A percentile compares a stretch with the other conserved stretches of the same genome.
Evolutionary conservation across 2,797 vertebrate species (phyloP).

Genomic region (Darevskia nairensis): DNA sequence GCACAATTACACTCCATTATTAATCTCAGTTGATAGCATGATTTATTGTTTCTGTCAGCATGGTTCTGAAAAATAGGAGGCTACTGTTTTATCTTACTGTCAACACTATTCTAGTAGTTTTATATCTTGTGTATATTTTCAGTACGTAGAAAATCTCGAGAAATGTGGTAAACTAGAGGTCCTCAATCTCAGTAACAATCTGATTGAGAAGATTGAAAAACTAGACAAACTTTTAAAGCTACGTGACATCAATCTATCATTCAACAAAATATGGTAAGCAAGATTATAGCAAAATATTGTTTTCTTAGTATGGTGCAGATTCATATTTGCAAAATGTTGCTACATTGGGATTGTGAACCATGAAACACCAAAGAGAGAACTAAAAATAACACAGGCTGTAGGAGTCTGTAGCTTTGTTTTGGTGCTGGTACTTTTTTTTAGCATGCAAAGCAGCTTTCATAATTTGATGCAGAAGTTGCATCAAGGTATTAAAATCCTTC

Average conservation of each 20-base stretch:
- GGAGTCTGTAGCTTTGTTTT: neutral
- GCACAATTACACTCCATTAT: neutral
- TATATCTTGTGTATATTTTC: slow-evolving; percentile 36
- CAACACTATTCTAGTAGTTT: neutral
- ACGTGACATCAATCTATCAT: slow-evolving; percentile 84
- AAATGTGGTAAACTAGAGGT: slow-evolving; percentile 82
- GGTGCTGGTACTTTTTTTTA: neutral
- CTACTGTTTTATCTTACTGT: neutral
- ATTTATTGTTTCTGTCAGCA: neutral
- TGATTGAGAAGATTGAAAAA: slow-evolving; percentile 87
- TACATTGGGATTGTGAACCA: neutral
- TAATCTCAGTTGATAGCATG: neutral
- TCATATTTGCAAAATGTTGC: slow-evolving; percentile 20
- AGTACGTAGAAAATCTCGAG: slow-evolving; percentile 89
- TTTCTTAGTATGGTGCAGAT: too few species aligned
- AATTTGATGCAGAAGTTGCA: neutral
- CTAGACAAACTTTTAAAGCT: slow-evolving; percentile 81
- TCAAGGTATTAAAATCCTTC: neutral
- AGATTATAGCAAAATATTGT: neutral
- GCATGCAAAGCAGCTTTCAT: neutral
- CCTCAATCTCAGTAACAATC: slow-evolving; percentile 84
- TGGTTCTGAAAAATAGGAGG: slow-evolving; percentile 19
- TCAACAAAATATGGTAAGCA: slow-evolving; percentile 85
- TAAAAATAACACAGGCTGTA: neutral
- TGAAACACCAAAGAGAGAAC: neutral